Base-by-base conservation (phyloP, 2,797 vertebrate genomes). In the Cynopterus sphinx region DNA sequence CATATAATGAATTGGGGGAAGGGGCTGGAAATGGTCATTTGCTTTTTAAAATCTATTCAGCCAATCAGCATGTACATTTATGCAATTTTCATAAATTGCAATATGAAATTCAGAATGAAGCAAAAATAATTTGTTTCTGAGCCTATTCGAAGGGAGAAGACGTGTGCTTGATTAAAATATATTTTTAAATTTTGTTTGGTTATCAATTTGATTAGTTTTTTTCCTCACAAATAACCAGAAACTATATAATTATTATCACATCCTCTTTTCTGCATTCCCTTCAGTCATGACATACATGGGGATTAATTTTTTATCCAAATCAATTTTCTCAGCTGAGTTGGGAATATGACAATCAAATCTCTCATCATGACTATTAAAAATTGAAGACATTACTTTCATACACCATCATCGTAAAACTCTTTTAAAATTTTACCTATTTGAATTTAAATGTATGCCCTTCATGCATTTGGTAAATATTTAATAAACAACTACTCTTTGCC, bases 401-500 rank as follows among this genome's bases (percentile, higher is more conserved):
- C 70, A 57, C 83, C 15, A 70, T 93, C 39, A 78, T 43, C 2
- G 31, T 82, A 49, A 91, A 89, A 4, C 55, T 94, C 10, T 81
- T 85, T 92, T 81, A 7, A 91, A 92, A 93, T n/a, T 74, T 33
- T 93, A 90, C 61, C 16, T 67, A 70, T 94, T 91, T 91, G 19
- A 94, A 51, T 89, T 94, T 65, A 95, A 93, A 79, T 41, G 43
- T 53, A 70, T 68, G 43, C 0, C 16, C 22, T 65, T 51, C 43
- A 49, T 78, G 94, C 70, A 81, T 77, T 93, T 43, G 65, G 57
- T 90, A 88, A 95, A 83, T 95, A 95, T 93, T 92, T 93, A 89
- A 94, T 84, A 78, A 95, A 24, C 19, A 86, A 82, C 57, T 49
- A 49, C 49, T 77, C 24, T 96, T 92, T 82, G 28, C 55, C 94